Conservation (phyloP, 1,140 invertebrate genomes). For the Schlechtendalia chinensis region DNA sequence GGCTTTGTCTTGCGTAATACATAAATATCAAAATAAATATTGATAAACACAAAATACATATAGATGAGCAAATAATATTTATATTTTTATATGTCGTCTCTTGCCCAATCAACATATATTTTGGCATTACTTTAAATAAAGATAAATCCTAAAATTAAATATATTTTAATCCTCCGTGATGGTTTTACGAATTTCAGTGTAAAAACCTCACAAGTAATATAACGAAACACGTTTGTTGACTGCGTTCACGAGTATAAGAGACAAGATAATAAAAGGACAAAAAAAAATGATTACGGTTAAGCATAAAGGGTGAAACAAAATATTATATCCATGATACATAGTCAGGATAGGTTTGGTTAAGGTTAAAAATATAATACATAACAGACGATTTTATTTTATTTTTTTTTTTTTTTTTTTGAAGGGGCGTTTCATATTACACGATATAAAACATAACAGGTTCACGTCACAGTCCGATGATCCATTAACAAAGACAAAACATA, state of each 20-base stretch:
- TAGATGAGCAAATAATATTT: too few relatives aligned
- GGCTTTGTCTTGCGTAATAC: too few relatives aligned
- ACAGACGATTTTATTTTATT: too few relatives aligned
- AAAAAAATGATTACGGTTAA: background rate
- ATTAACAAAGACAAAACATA: slow-evolving; percentile 10
- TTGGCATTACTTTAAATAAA: background rate
- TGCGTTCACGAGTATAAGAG: background rate
- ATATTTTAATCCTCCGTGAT: too few relatives aligned
- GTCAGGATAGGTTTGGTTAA: background rate
- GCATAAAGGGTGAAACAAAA: slow-evolving; percentile 36
- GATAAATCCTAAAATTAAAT: too few relatives aligned
- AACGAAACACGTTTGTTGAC: slow-evolving; percentile 1
- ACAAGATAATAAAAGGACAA: slow-evolving; percentile 13
- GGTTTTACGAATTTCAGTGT: background rate
- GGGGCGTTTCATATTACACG: background rate
- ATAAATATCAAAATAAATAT: too few relatives aligned
- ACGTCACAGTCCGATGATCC: background rate
- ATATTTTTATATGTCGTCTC: background rate
- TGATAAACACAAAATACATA: too few relatives aligned
- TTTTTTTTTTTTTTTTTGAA: too few relatives aligned
- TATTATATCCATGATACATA: slow-evolving; percentile 4
- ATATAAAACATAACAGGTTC: slow-evolving; percentile 22
- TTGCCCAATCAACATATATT: background rate
- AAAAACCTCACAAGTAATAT: background rate
- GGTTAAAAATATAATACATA: background rate